Base-by-base conservation (phyloP, 2,113 vertebrate species). In the Maccullochella peelii region DNA sequence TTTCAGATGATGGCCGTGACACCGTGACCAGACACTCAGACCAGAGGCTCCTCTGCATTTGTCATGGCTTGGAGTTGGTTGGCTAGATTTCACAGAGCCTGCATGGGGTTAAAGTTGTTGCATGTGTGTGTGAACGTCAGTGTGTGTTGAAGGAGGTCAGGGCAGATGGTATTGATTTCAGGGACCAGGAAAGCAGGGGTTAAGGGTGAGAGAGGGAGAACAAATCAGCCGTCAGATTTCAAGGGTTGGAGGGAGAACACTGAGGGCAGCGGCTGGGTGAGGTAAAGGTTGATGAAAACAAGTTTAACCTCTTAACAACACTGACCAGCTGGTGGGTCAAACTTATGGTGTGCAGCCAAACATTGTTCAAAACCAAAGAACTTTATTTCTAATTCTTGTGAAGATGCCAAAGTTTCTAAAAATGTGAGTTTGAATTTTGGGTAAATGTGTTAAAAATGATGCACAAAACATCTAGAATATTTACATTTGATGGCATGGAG, bases 121-220 rank as follows among this genome's bases (percentile, higher is more conserved):
- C n/a, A n/a, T 36, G 68, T 54, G 30, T 54, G 49, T 69, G 57
- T 77, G 62, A 21, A 25, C 23, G 42, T 79, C 3, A 2, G 52
- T 52, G 79, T 72, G 72, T 44, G 80, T 20, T 42, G 50, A 52
- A 27, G 55, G 67, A 63, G 83, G 84, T 83, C 79, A 77, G 73
- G 80, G 50, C 65, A 63, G 44, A 76, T 0, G 40, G 83, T 80
- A 4, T 85, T 27, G 71, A 79, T 91, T 88, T 84, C 86, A 89
- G 63, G 65, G 76, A 25, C 50, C 66, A 70, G 80, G 86, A 72
- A 70, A 87, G 69, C 40, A 42, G 23, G 14, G 87, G 88, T 12
- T 40, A 79, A 59, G 21, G 81, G 88, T 77, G 57, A 85, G 47
- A 82, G 54, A 71, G 54, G 76, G 66, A 59, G n/a, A 72, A 66